Evolutionary conservation across 2,888 invertebrate species (phyloP).

Genomic region (Hydraecia micacea): DNA sequence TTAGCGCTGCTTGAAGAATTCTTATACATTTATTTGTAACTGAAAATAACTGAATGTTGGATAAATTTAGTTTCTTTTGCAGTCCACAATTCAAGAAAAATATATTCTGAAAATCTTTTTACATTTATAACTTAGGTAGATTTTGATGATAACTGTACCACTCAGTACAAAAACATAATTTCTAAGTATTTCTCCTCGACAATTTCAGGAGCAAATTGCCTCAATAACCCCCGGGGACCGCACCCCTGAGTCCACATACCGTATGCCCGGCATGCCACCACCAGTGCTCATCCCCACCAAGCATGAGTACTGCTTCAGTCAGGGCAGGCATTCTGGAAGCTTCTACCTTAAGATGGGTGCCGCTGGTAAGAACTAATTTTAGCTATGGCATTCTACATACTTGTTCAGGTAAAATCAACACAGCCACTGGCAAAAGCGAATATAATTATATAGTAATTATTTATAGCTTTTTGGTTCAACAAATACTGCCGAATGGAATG

Average conservation of each 20-base stretch:
- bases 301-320: constrained; percentile 92
- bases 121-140: background rate
- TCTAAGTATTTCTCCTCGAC: background rate
- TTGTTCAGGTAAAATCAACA: background rate
- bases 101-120: background rate
- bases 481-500: background rate
- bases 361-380: constrained; percentile 88
- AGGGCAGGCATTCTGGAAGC: constrained; percentile 93
- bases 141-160: background rate
- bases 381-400: background rate
- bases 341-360: constrained; percentile 94
- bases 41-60: too few relatives aligned
- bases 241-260: constrained; percentile 73
- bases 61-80: too few relatives aligned
- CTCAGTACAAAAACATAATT: background rate
- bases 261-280: constrained; percentile 75
- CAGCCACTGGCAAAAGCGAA: background rate
- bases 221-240: constrained; percentile 71
- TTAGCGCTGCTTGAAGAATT: background rate
- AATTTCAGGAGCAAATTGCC: constrained; percentile 71
- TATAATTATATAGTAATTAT: background rate
- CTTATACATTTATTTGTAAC: background rate
- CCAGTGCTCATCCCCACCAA: constrained; percentile 84
- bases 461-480: background rate
- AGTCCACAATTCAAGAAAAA: too few relatives aligned